These are phyloP conservation scores for Parauchenoglanis ngamensis DNA, from an alignment of 2,797 vertebrate species.

Conservation along the genomic window DNA sequence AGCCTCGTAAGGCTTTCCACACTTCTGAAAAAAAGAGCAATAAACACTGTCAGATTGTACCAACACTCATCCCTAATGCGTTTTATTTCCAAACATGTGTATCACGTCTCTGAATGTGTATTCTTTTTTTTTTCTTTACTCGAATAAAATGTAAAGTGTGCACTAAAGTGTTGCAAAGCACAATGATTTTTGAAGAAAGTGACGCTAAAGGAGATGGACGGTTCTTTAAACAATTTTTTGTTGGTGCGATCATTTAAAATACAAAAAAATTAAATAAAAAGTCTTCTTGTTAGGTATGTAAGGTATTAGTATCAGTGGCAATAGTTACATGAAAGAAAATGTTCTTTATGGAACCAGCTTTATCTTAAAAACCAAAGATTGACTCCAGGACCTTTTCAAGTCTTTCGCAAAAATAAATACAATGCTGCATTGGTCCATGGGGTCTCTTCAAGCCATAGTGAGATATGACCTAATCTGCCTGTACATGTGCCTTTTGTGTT, in stretches of 20 bases:
- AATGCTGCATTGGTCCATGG: conserved; percentile 7
- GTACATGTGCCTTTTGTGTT: conserved; percentile 43
- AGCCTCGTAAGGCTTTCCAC: conserved; percentile 65
- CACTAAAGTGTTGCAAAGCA: conserved; percentile 39
- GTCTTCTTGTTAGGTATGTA: neutral
- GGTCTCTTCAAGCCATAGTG: conserved; percentile 35
- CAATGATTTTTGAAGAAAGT: neutral
- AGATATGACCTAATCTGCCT: conserved; percentile 24
- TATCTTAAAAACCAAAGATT: conserved; percentile 19
- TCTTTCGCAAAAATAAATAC: neutral
- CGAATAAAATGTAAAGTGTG: conserved; percentile 35
- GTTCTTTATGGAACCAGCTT: neutral
- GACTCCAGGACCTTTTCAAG: neutral
- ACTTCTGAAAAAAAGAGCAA: conserved; percentile 13
- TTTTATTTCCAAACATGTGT: conserved; percentile 23
- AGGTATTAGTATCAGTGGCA: neutral
- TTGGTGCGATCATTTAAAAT: neutral
- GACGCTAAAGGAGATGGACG: neutral
- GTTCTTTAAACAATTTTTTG: neutral
- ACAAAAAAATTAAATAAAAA: neutral
- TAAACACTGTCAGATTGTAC: conserved; percentile 14
- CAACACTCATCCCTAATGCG: neutral
- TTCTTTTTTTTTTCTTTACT: conserved; percentile 17
- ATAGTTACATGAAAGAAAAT: neutral
- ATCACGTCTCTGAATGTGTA: neutral